phyloP scores from a whole-genome alignment of 2,888 invertebrate genomes.

The Drosophila fulvimacula region DNA sequence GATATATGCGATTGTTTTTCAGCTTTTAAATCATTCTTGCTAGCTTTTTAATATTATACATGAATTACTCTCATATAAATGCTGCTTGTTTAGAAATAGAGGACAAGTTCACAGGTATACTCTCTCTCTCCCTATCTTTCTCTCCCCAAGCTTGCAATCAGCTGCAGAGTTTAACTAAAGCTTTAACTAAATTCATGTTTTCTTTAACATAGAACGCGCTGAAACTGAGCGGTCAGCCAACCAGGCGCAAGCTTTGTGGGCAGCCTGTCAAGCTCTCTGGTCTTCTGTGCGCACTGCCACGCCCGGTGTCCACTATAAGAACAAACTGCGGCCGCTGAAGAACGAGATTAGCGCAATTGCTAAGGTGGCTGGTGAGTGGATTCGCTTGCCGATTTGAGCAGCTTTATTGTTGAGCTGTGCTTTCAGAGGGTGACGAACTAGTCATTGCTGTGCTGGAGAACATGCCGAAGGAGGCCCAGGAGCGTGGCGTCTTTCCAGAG shows the following conservation, averaged over 20 bases:
- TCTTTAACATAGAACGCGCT: slow-evolving; percentile 86
- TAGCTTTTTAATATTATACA: slow-evolving; percentile 20
- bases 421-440: slow-evolving; percentile 90
- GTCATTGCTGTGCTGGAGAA: slow-evolving; percentile 91
- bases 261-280: slow-evolving; percentile 95
- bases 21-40: slow-evolving; percentile 1
- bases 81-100: slow-evolving; percentile 83
- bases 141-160: neutral
- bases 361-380: slow-evolving; percentile 89
- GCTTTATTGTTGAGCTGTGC: neutral
- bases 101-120: slow-evolving; percentile 83
- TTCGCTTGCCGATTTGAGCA: rapidly evolving
- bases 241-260: slow-evolving; percentile 95
- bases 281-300: slow-evolving; percentile 89
- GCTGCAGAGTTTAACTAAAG: neutral
- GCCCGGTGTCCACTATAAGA: slow-evolving; percentile 86
- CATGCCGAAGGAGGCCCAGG: slow-evolving; percentile 91
- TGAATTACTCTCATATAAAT: slow-evolving; percentile 42
- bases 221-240: slow-evolving; percentile 90
- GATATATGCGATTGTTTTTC: slow-evolving; percentile 1
- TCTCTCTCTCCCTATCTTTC: too few species aligned
- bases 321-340: slow-evolving; percentile 87
- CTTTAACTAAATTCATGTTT: neutral
- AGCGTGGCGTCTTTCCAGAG: slow-evolving; percentile 95
- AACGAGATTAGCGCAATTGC: slow-evolving; percentile 90